A percentile compares a stretch with the other conserved stretches of the same genome.
Evolutionary conservation across 2,888 invertebrate genomes (phyloP).

Genomic region (Acholoe squamosa): DNA sequence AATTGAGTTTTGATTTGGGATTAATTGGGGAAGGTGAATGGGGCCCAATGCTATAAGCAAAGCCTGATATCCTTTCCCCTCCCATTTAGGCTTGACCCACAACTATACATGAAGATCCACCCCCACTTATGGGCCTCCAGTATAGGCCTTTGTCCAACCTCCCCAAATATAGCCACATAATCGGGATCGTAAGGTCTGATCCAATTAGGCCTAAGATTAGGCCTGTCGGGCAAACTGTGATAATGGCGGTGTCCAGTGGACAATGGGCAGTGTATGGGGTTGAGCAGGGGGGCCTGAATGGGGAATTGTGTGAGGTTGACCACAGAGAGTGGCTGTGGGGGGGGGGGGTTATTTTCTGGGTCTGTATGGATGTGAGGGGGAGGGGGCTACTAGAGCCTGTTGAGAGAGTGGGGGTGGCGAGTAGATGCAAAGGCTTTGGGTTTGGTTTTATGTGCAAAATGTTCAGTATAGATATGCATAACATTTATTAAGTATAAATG

Average conservation of each 20-base stretch:
- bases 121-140: not conserved
- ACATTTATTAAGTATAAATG: too few species aligned
- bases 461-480: too few species aligned
- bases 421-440: too few species aligned
- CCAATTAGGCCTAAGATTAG: slow-evolving; percentile 44
- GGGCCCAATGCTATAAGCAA: too few species aligned
- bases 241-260: slow-evolving; percentile 11
- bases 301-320: not conserved
- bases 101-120: not conserved
- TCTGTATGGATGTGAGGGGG: not conserved
- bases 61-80: too few species aligned
- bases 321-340: not conserved
- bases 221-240: not conserved
- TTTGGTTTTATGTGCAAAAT: too few species aligned
- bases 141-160: not conserved
- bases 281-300: not conserved
- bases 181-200: not conserved
- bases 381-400: too few species aligned
- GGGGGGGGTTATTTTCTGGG: not conserved
- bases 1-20: too few species aligned
- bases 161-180: slow-evolving; percentile 18
- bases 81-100: too few species aligned
- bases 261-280: slow-evolving; percentile 5
- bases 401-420: too few species aligned
- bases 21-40: too few species aligned